phyloP scores from a whole-genome alignment of 2,797 vertebrate species.

The Simalia tracyae region DNA sequence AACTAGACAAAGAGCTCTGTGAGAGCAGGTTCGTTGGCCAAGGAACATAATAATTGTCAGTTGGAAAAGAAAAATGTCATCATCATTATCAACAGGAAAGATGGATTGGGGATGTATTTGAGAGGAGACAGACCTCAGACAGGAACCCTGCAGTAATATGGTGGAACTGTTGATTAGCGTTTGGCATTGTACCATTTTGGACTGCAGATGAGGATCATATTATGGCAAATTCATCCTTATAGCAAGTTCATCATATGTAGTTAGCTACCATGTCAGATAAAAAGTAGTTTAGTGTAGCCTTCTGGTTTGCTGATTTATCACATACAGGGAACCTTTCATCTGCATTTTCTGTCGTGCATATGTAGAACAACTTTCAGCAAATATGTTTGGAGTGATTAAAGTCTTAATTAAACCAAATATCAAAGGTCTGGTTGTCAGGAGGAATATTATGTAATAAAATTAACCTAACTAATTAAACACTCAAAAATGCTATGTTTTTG shows the following conservation, averaged over 20 bases:
- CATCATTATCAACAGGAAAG: not conserved
- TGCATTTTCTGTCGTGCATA: not conserved
- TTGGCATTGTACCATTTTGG: not conserved
- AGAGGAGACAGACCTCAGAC: not conserved
- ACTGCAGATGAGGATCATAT: not conserved
- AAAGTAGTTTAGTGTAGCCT: not conserved
- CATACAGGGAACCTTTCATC: not conserved
- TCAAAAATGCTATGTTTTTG: not conserved
- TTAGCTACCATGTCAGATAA: not conserved
- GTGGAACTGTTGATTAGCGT: not conserved
- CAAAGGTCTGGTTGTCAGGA: not conserved
- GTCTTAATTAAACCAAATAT: slow-evolving; percentile 10
- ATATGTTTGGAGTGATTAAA: slow-evolving; percentile 8
- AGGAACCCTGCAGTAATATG: too few relatives aligned
- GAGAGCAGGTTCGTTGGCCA: too few relatives aligned
- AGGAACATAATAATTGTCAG: not conserved
- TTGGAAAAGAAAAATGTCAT: not conserved
- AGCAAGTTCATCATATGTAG: not conserved
- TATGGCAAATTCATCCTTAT: not conserved
- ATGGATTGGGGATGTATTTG: not conserved
- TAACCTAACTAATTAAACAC: not conserved
- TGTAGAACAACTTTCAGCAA: not conserved
- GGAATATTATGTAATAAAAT: not conserved
- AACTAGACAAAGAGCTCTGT: not conserved
- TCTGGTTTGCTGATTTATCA: not conserved